Base-by-base conservation (phyloP, 2,888 invertebrate genomes). In the Oligia fasciuncula region DNA sequence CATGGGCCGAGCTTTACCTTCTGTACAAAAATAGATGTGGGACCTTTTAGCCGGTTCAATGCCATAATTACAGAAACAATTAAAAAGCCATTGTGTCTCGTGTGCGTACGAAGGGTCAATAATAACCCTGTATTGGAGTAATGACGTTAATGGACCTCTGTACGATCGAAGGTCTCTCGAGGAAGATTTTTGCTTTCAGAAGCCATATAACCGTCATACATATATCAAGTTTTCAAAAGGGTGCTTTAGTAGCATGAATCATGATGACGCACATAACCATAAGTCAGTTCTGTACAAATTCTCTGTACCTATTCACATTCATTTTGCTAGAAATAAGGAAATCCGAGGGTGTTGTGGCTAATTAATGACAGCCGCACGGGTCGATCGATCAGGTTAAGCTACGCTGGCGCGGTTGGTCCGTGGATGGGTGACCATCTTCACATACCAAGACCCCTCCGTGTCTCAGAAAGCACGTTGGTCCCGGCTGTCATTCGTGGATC, bases 251-350 rank as follows among this genome's bases (percentile, higher is more conserved):
- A 23, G 2, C 14, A 43, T 73, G 81, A 73, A n/a, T 65, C 51
- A 73, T 66, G 6, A 46, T 82, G 83, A 77, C 77, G 51, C 73
- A 77, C n/a, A 23, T 49, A 23, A 76, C 49, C 63, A 57, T 19
- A 69, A n/a, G 6, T 23, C 23, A 1, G 23, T 76, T 63, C 60
- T 19, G 9, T 66, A 62, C 11, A 35, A 71, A 74, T 81, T 63
- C 40, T 63, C 0, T 23, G 14, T 71, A 29, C 29, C 29, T 29
- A 72, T 65, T 65, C 35, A 29, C n/a, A 67, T 70, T 19, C 0
- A 43, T 43, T 60, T 65, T 57, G 13, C 8, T 60, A 71, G 74
- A 85, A 71, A n/a, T n/a, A 51, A 14, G 35, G 49, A 69, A 65
- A 9, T 57, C 40, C 43, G 9, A 1, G 9, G 43, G 9, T 8